These are phyloP conservation scores for Spilarctia lutea DNA, from an alignment of 2,888 invertebrate species.

Conservation along the genomic window DNA sequence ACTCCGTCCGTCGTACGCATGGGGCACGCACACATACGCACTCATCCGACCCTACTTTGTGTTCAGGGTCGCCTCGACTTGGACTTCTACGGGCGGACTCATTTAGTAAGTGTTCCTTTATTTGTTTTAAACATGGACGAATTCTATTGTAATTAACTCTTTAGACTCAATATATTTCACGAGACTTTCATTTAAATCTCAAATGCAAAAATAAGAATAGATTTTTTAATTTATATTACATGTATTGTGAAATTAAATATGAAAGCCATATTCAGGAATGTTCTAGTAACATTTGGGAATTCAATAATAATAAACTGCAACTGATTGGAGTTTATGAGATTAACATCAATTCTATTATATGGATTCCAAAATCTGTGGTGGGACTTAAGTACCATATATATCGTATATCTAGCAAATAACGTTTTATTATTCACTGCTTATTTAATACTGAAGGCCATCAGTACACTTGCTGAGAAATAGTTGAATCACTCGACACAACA, in stretches of 20 bases:
- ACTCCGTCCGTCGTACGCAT: constrained; percentile 33
- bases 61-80: constrained; percentile 31
- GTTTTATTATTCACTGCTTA: not conserved
- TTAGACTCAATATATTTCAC: not conserved
- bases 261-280: not conserved
- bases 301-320: not conserved
- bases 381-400: too few relatives aligned
- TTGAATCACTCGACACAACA: not conserved
- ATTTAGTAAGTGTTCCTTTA: constrained; percentile 13
- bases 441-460: not conserved
- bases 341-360: not conserved
- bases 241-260: not conserved
- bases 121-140: constrained; percentile 6
- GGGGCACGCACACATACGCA: constrained; percentile 23
- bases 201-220: not conserved
- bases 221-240: not conserved
- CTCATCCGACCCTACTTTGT: constrained; percentile 27
- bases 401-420: too few relatives aligned
- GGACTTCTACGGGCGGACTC: constrained; percentile 21
- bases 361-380: too few relatives aligned
- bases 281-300: not conserved
- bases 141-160: not conserved
- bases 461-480: not conserved
- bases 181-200: not conserved
- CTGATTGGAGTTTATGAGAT: not conserved